Evolutionary conservation across 2,113 vertebrate genomes (phyloP), one percentile per base, ranked within the genome.

Genomic region (Cebidichthys violaceus): DNA sequence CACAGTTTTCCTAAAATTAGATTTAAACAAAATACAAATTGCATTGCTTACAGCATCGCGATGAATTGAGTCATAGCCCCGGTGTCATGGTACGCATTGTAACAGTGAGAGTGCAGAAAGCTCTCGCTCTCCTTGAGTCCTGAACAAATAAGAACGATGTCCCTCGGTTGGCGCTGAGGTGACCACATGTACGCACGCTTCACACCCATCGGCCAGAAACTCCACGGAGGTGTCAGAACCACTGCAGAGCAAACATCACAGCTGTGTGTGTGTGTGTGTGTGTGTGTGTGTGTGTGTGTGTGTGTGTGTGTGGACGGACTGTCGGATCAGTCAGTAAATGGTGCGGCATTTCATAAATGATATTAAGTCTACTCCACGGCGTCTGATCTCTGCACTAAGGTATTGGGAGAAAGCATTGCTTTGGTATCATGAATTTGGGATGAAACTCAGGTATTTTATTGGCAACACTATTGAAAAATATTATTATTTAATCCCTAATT

Each of bases 151-250:
- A 47, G 61, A 64, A 24, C 6, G 18, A 52, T 10, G 31, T 62
- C 9, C 65, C 70, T 24, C 5, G 27, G 50, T 61, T 72, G 41
- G 27, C 60, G 69, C 52, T 65, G 78, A 79, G 67, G 74, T 73
- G 81, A 78, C 62, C 15, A 60, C 62, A 27, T 54, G 67, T 39
- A 65, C 17, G 4, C 90, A 90, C 87, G 85, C 90, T 89, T 88
- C 82, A 86, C 83, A 78, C 59, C 39, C 50, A 64, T 54, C 15
- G 52, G 59, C 22, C 70, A 84, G 78, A 70, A 82, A 9, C 66
- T 15, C 35, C 47, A 57, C 41, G 37, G 52, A 6, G 39, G 69
- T 77, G 72, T 80, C 47, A 88, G 11, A 39, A 24, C 52, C 59
- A 72, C 15, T 4, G 15, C 61, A 24, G 37, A 41, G 62, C 77